These are phyloP conservation scores for Talpa occidentalis DNA, from an alignment of 2,113 vertebrate species.

Conservation along the genomic window DNA sequence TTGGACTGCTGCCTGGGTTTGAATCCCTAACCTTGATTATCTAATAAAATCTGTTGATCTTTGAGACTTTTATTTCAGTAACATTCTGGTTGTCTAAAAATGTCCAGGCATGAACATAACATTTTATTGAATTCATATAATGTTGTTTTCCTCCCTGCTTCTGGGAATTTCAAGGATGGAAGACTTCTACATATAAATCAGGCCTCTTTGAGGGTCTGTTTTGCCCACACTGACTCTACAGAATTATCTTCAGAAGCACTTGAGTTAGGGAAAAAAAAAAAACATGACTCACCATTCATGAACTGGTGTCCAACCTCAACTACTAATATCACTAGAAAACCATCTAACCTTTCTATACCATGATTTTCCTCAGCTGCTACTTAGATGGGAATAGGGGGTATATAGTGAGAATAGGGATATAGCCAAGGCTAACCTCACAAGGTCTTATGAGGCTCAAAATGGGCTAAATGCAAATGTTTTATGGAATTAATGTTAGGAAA, in stretches of 20 bases:
- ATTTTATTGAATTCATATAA: not conserved
- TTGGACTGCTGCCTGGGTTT: too few species aligned
- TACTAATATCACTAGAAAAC: not conserved
- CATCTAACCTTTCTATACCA: not conserved
- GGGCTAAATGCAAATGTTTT: not conserved
- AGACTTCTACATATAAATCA: not conserved
- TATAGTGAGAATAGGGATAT: not conserved
- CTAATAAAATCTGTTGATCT: too few species aligned
- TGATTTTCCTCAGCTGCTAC: not conserved
- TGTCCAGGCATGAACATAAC: not conserved
- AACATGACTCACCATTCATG: too few species aligned
- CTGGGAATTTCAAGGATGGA: not conserved
- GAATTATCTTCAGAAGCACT: not conserved
- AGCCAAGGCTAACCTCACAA: not conserved
- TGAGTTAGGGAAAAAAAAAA: not conserved
- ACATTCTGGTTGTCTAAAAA: not conserved
- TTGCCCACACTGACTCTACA: not conserved
- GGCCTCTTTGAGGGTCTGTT: not conserved
- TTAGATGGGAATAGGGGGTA: not conserved
- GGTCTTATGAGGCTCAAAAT: not conserved
- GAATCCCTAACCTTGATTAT: too few species aligned
- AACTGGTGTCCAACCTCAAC: not conserved
- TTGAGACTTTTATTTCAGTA: too few species aligned
- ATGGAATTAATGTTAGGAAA: not conserved
- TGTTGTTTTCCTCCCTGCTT: not conserved